Conservation (phyloP, 92 coral and sea anemone genomes). For the Chrysogorgia sp. region DNA sequence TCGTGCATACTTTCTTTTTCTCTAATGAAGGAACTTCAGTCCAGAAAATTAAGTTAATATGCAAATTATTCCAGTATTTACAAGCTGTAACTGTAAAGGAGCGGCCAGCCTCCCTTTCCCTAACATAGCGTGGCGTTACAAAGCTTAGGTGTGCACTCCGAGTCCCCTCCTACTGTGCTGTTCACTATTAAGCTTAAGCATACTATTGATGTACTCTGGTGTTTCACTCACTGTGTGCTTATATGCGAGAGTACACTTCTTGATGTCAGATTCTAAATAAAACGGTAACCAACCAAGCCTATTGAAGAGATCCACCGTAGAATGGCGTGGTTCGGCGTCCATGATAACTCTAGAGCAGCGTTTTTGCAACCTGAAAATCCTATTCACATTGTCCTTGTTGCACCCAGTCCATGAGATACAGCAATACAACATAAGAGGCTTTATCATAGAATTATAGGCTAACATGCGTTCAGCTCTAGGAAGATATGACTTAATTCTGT, state of each 20-base stretch:
- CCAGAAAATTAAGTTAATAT: no score
- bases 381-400: neutral
- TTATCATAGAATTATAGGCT: no score
- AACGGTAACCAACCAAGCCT: conserved; percentile 10
- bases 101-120: conserved; percentile 32
- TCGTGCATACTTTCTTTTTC: no score
- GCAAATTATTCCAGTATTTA: conserved; percentile 36
- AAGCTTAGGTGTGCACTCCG: neutral
- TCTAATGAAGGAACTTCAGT: no score
- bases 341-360: conserved; percentile 29
- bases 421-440: no score
- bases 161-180: conserved; percentile 39
- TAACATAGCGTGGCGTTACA: neutral
- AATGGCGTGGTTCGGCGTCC: conserved; percentile 29
- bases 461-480: no score
- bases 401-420: no score
- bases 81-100: conserved; percentile 24
- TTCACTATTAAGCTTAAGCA: conserved; percentile 27
- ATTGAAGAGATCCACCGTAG: conserved; percentile 12
- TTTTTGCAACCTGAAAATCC: conserved; percentile 38
- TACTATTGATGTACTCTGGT: conserved; percentile 9
- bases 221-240: conserved; percentile 20
- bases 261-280: conserved; percentile 32
- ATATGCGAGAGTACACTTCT: conserved; percentile 34
- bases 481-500: no score